Conservation (phyloP, 2,888 invertebrate genomes). For the Nipponacmea schrenckii region DNA sequence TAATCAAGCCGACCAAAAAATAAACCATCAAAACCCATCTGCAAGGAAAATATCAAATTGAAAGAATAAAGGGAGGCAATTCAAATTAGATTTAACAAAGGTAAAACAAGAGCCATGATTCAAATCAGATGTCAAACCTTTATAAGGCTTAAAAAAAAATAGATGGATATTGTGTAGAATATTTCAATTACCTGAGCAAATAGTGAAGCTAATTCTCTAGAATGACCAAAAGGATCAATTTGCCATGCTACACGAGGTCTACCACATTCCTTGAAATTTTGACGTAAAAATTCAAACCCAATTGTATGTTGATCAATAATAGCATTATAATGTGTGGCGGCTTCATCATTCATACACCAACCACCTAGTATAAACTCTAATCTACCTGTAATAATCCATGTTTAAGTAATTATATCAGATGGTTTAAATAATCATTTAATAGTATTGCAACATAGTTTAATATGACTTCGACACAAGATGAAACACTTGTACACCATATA, state of each 20-base stretch:
- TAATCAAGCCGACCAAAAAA: conserved; percentile 89
- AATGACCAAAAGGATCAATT: conserved; percentile 89
- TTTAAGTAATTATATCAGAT: neutral
- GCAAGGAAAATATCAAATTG: conserved; percentile 68
- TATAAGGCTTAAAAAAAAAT: no score
- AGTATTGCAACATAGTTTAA: no score
- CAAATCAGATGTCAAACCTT: no score
- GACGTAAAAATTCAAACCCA: conserved; percentile 69
- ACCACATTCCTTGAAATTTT: conserved; percentile 73
- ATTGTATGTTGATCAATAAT: conserved; percentile 72
- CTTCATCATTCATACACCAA: conserved; percentile 73
- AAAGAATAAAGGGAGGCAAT: neutral
- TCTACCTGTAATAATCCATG: conserved; percentile 53
- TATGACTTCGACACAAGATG: no score
- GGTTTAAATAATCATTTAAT: no score
- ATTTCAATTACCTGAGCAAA: conserved; percentile 67
- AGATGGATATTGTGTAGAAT: no score
- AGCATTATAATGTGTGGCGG: conserved; percentile 70
- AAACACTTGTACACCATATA: no score
- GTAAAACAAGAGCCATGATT: no score
- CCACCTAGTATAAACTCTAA: conserved; percentile 70
- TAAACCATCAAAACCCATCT: conserved; percentile 89
- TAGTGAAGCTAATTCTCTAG: conserved; percentile 82
- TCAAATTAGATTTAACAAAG: no score
- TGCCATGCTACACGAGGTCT: conserved; percentile 84